Percentiles rank a stretch among this genome's conserved stretches.
These are phyloP conservation scores for Dunckerocampus dactyliophorus DNA, from an alignment of 2,113 vertebrate species.

Conservation along the genomic window DNA sequence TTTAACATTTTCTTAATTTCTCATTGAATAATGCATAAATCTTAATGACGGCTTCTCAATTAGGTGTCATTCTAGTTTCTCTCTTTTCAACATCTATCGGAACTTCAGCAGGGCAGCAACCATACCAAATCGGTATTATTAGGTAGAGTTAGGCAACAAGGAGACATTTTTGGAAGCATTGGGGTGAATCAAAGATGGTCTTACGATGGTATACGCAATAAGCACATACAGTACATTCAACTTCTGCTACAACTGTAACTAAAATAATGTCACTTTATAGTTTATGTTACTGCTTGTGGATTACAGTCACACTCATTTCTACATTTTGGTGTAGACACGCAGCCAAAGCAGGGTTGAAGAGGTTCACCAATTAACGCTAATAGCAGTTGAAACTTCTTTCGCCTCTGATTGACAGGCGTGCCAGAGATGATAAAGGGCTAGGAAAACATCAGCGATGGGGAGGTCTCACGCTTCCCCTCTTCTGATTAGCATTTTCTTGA, in stretches of 20 bases:
- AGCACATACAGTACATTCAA: too few relatives aligned
- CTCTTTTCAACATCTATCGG: neutral
- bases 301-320: neutral
- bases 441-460: constrained; percentile 31
- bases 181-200: neutral
- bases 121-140: too few relatives aligned
- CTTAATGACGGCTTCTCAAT: neutral
- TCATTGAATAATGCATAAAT: neutral
- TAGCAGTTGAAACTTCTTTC: constrained; percentile 23
- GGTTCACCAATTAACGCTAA: constrained; percentile 37
- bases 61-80: neutral
- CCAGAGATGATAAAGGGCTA: constrained; percentile 25
- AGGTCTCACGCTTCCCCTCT: constrained; percentile 53
- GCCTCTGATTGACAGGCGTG: constrained; percentile 22
- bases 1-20: neutral
- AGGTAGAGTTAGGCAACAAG: too few relatives aligned
- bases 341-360: constrained; percentile 21
- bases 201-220: neutral
- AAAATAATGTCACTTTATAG: neutral
- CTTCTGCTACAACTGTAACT: neutral
- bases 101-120: neutral
- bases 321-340: neutral
- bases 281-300: neutral
- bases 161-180: too few relatives aligned
- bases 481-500: constrained; percentile 74